Evolutionary conservation across 2,888 invertebrate species (phyloP), one percentile per base, ranked within the genome.

Genomic region (Netelia virgata): DNA sequence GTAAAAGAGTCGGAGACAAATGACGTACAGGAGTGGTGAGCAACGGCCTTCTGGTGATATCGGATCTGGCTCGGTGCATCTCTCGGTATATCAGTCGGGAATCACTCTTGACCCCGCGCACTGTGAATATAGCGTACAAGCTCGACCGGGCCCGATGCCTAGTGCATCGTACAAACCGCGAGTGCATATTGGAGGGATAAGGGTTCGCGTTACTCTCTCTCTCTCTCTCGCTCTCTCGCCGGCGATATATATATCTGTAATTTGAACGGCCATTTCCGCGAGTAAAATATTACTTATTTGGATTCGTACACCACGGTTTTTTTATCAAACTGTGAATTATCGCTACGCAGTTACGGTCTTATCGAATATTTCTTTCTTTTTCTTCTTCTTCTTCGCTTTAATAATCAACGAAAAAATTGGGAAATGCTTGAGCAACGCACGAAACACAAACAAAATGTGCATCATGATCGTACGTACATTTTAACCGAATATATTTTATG

Each of bases 11-110:
- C 85, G 86, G 91, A 91, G 91, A 92, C 92, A 92, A 92, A 92
- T 92, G 91, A 91, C 90, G 91, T 92, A 92, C 92, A 92, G 90
- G 89, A 92, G 92, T 91, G 92, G 91, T 90, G 91, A 92, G 89
- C 90, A 90, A 90, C 89, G 89, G 89, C 90, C 89, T 89, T 88
- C 90, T 89, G 88, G 90, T 90, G 90, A 90, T 91, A 91, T 92
- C 91, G 90, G 91, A 91, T 91, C 91, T 90, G 88, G 87, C 89
- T 89, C 85, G 83, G 80, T 86, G 86, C 88, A 86, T 88, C 89
- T 85, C 87, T 85, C 87, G 88, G 87, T 88, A 87, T 91, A 90
- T 91, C 90, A 89, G 88, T 88, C 87, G 85, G 86, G 86, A 85
- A 89, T 88, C 88, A 88, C 88, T 90, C 86, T 87, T 87, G 86